A percentile compares a stretch with the other conserved stretches of the same genome.
phyloP scores from a whole-genome alignment of 2,888 invertebrate species.

The Falcaria lacertinaria region DNA sequence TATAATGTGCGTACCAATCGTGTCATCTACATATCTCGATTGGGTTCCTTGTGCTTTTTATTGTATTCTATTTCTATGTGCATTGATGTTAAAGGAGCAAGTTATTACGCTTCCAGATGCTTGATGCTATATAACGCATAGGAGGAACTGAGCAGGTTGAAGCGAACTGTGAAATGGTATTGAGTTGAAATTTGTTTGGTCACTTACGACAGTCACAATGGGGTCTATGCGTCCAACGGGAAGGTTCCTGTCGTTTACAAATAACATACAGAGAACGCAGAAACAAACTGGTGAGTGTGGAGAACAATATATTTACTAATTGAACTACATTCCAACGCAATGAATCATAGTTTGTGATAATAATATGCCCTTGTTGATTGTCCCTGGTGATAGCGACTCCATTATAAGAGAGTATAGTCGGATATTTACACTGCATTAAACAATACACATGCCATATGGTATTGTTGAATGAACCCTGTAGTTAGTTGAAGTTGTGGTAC shows the following conservation, averaged over 20 bases:
- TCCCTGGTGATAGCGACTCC: background rate
- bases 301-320: constrained; percentile 11
- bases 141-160: constrained; percentile 18
- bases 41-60: constrained; percentile 42
- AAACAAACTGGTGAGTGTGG: constrained; percentile 74
- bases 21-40: background rate
- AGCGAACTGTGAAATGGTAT: constrained; percentile 43
- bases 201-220: constrained; percentile 60
- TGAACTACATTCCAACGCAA: constrained; percentile 33
- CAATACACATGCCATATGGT: background rate
- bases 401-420: background rate
- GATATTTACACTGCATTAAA: background rate
- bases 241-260: constrained; percentile 80
- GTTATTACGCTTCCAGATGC: constrained; percentile 50
- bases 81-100: constrained; percentile 31
- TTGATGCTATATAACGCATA: constrained; percentile 34
- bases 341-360: constrained; percentile 41
- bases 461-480: background rate
- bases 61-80: constrained; percentile 55
- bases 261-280: constrained; percentile 79
- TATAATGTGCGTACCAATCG: no score
- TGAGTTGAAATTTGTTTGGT: constrained; percentile 32
- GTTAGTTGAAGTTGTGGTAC: no score
- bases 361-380: constrained; percentile 34
- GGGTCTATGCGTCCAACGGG: constrained; percentile 82